Evolutionary conservation across 2,113 vertebrate species (phyloP).

Genomic region (Dipodomys merriami): DNA sequence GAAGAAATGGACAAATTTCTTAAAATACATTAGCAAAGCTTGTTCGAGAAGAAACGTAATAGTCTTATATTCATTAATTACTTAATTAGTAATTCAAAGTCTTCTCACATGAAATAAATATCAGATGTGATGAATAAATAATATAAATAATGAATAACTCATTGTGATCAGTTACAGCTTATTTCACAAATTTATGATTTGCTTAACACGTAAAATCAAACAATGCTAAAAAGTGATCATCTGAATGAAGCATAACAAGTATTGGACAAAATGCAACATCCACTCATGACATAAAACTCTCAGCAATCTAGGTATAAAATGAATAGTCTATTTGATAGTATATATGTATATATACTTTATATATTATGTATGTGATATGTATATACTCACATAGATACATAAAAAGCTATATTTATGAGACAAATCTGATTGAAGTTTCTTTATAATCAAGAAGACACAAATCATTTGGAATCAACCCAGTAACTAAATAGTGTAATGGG

Average conservation of each 20-base stretch:
- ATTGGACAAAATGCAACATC: slow-evolving; percentile 5
- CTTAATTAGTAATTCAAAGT: slow-evolving; percentile 18
- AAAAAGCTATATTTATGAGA: not conserved
- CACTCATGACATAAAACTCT: slow-evolving; percentile 15
- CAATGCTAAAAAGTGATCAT: not conserved
- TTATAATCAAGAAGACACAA: not conserved
- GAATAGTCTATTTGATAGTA: not conserved
- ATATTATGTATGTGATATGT: too few species aligned
- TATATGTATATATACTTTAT: too few species aligned
- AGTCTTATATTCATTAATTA: not conserved
- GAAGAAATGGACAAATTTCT: not conserved
- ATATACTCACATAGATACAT: not conserved
- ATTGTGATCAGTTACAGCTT: not conserved
- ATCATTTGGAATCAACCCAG: not conserved
- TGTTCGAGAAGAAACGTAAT: slow-evolving; percentile 26
- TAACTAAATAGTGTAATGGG: not conserved
- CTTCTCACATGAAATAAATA: not conserved
- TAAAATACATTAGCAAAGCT: not conserved
- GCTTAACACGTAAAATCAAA: slow-evolving; percentile 31
- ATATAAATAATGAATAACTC: not conserved
- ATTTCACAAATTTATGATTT: slow-evolving; percentile 40
- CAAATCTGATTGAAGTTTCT: slow-evolving; percentile 10
- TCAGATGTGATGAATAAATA: not conserved
- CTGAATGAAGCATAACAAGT: not conserved
- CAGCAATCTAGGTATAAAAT: not conserved